These are phyloP conservation scores for Leucopsar rothschildi DNA, from an alignment of 2,113 vertebrate species.

Conservation along the genomic window DNA sequence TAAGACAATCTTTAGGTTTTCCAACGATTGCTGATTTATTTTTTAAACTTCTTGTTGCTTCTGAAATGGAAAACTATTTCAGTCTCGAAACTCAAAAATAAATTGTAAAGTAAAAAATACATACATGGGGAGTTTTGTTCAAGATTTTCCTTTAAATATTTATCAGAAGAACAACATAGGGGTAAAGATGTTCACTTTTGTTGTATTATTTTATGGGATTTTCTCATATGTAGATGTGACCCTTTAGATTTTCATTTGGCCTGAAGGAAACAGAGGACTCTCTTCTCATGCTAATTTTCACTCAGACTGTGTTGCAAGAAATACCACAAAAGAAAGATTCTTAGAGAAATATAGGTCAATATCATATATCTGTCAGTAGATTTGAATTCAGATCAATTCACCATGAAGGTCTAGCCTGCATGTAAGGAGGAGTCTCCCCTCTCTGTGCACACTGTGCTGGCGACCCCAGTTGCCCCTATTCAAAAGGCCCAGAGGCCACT, in stretches of 20 bases:
- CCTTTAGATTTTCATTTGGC: background rate
- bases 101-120: background rate
- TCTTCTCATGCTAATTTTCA: background rate
- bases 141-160: background rate
- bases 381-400: background rate
- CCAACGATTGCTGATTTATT: background rate
- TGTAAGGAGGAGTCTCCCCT: background rate
- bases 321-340: background rate
- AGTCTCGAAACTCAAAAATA: background rate
- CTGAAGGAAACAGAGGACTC: background rate
- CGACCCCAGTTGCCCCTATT: background rate
- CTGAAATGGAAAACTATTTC: background rate
- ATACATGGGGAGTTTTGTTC: background rate
- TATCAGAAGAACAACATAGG: background rate
- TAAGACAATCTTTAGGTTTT: background rate
- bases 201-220: background rate
- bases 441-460: background rate
- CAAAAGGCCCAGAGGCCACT: background rate
- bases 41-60: background rate
- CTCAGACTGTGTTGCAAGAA: background rate
- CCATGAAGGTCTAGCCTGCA: fast-evolving
- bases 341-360: background rate
- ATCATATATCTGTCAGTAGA: background rate
- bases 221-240: background rate
- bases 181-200: background rate